Evolutionary conservation across 2,113 vertebrate species (phyloP), one percentile per base, ranked within the genome.

Genomic region (Nerophis lumbriciformis): DNA sequence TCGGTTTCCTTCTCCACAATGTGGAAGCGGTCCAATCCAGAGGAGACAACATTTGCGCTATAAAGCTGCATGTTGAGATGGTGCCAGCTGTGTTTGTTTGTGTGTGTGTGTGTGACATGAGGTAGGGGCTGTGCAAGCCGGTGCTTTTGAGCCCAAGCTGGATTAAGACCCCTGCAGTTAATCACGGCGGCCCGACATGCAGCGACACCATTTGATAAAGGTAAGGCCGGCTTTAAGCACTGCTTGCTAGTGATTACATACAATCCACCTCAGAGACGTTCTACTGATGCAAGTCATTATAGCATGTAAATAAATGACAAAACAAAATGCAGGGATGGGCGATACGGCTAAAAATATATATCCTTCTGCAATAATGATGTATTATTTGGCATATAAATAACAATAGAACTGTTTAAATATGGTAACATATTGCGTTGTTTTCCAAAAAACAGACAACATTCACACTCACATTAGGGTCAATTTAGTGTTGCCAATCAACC

Each of bases 11-110:
- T 72, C 12, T 65, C 65, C 44, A 57, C 28, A 14, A 53, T 59
- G 69, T 71, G 48, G 61, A 69, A 63, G 58, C 6, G 44, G 59
- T 78, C 80, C 71, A 71, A 70, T 70, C 61, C 55, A 7, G 63
- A 54, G 42, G 49, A 63, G 59, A 77, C 74, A 65, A 60, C 48
- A 70, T 78, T 71, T 55, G 66, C 50, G 62, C 19, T 65, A 77
- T 79, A 72, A 77, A 59, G 66, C 63, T 61, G 48, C 61, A 16
- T n/a, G 55, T 48, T 5, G 28, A 55, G 64, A 49, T 39, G 16
- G 60, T 55, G 60, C 35, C 14, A 54, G 66, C 58, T 71, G 68
- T 65, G 53, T 68, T 61, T 10, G 4, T 64, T 74, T 19, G 19
- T 75, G 63, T 68, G 63, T 73, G 5, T 52, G 38, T 38, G 35